These are phyloP conservation scores for Archocentrus centrarchus DNA, from an alignment of 2,113 vertebrate genomes.

Conservation along the genomic window DNA sequence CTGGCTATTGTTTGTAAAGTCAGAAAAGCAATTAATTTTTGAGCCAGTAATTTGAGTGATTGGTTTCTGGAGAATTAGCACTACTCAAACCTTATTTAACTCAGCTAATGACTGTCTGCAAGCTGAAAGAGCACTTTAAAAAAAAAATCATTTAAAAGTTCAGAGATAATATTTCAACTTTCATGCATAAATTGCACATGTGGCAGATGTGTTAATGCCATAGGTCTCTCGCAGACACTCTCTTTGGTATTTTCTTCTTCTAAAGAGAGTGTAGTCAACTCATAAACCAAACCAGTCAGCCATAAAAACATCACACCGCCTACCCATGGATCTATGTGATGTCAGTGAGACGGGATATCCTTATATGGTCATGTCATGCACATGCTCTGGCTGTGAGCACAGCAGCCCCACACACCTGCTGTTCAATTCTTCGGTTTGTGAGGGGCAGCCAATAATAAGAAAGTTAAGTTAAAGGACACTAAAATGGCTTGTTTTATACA, in stretches of 20 bases:
- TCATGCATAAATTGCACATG: not conserved
- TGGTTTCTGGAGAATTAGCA: constrained; percentile 55
- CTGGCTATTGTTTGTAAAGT: constrained; percentile 33
- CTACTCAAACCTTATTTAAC: constrained; percentile 40
- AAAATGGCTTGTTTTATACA: not conserved
- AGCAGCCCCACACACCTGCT: not conserved
- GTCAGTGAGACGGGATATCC: not conserved
- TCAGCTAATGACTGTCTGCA: constrained; percentile 42
- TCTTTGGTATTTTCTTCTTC: not conserved
- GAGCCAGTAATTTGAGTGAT: constrained; percentile 29
- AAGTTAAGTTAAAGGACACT: not conserved
- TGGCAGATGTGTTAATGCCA: not conserved
- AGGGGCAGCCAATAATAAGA: not conserved
- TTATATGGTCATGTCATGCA: not conserved
- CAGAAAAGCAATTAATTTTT: constrained; percentile 39
- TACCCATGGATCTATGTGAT: not conserved
- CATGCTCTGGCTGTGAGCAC: not conserved
- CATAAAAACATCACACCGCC: not conserved
- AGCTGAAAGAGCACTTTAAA: not conserved
- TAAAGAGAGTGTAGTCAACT: not conserved
- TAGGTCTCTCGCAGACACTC: not conserved
- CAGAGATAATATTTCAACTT: constrained; percentile 30
- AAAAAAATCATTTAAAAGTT: constrained; percentile 36
- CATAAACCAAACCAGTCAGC: not conserved
- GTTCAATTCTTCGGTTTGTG: not conserved